Percentiles rank a stretch among this genome's conserved stretches.
phyloP scores from a whole-genome alignment of 2,797 vertebrate species.

The Myotis daubentonii region DNA sequence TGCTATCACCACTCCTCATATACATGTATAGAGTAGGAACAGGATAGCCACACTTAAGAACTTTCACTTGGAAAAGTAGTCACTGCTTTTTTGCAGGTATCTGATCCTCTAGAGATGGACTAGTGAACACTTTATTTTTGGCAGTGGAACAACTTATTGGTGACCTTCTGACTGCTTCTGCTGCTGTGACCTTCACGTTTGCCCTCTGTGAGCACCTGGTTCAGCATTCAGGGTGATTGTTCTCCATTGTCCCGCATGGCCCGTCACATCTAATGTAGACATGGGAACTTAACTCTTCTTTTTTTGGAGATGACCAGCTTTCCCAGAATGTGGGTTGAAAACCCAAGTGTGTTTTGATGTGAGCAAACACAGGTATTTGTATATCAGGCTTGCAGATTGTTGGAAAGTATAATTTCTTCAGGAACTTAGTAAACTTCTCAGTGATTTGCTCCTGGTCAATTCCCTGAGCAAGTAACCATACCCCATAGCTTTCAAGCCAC shows the following conservation, averaged over 20 bases:
- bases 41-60: neutral
- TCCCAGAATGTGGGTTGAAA: neutral
- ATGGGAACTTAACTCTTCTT: neutral
- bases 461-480: neutral
- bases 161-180: neutral
- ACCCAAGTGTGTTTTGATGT: neutral
- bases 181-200: neutral
- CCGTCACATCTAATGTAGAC: no score
- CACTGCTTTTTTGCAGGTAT: neutral
- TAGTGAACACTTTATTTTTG: neutral
- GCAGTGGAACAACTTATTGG: neutral
- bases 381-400: neutral
- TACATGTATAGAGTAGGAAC: neutral
- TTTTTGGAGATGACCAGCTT: neutral
- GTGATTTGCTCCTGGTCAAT: neutral
- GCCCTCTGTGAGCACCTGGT: neutral
- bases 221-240: neutral
- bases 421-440: neutral
- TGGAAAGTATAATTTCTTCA: neutral
- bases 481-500: neutral
- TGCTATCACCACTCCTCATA: neutral
- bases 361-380: neutral
- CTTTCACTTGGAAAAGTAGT: neutral
- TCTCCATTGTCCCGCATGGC: fast-evolving
- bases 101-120: neutral